Evolutionary conservation across 2,113 vertebrate species (phyloP).

Genomic region (Hippocampus zosterae): DNA sequence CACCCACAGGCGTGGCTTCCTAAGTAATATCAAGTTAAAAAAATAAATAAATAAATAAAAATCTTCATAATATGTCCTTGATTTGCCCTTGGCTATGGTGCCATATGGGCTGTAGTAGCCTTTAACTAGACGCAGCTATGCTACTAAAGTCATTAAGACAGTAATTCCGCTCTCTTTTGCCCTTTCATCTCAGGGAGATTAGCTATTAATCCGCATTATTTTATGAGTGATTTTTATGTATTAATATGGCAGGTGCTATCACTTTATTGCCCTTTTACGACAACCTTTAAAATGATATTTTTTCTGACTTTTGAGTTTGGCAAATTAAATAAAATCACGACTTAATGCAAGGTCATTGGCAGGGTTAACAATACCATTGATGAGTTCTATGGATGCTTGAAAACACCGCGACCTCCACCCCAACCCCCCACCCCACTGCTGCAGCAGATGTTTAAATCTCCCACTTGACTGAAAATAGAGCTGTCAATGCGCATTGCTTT

Average conservation of each 20-base stretch:
- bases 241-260: slow-evolving; percentile 39
- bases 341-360: slow-evolving; percentile 12
- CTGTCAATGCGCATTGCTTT: slow-evolving; percentile 15
- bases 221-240: slow-evolving; percentile 34
- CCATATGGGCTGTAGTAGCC: not conserved
- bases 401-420: slow-evolving; percentile 14
- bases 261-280: slow-evolving; percentile 44
- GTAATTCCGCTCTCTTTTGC: slow-evolving; percentile 36
- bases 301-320: slow-evolving; percentile 15
- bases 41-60: not conserved
- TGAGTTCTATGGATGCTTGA: slow-evolving; percentile 14
- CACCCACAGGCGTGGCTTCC: not conserved
- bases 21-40: not conserved
- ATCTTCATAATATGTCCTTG: not conserved
- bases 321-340: slow-evolving; percentile 25
- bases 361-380: slow-evolving; percentile 23
- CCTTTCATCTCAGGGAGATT: slow-evolving; percentile 32
- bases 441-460: slow-evolving; percentile 9
- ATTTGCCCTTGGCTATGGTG: not conserved
- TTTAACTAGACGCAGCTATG: slow-evolving; percentile 34
- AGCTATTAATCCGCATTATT: slow-evolving; percentile 41
- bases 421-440: not conserved
- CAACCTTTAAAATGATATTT: slow-evolving; percentile 25
- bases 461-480: slow-evolving; percentile 20
- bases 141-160: slow-evolving; percentile 37